Base-by-base conservation (phyloP, 2,888 invertebrate species). In the Ichneumon xanthorius region DNA sequence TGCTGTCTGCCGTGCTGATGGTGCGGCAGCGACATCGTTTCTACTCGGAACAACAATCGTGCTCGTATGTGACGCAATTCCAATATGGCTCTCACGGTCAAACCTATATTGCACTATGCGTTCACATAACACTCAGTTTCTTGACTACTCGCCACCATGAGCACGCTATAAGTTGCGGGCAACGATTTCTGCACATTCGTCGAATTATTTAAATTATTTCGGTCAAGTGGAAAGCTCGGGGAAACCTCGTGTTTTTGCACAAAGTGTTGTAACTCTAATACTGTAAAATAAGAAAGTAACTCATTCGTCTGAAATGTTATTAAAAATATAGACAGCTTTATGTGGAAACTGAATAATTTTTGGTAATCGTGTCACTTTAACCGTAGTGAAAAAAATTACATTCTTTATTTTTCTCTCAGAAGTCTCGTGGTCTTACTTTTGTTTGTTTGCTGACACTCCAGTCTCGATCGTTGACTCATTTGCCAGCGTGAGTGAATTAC, bases 61-160 rank as follows among this genome's bases (percentile, higher is more conserved):
- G 55, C 71, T 19, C 58, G 58, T 22, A 58, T 58, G 26, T 85
- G 82, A 85, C 82, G 85, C 61, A 79, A 82, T 67, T 79, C 33
- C 73, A 72, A 71, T 48, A 83, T 85, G 83, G 83, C 65, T 58
- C 73, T 70, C 40, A 65, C 61, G 78, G 71, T 53, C 58, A 58
- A 83, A 30, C 53, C 30, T 33, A 0, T 50, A 11, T 50, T 61
- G 30, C 72, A 22, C 71, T 67, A 58, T 75, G 6, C 22, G 40
- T 9, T 14, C 40, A 40, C 73, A 58, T 53, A 65, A 37, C 5
- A 80, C 40, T n/a, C 58, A 78, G 78, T 78, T 70, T 68, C 78
- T 45, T 70, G 58, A 40, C 55, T 26, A 78, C 61, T 61, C 30
- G 70, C 33, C 45, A 61, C n/a, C 22, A 22, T 58, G 22, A 26